Conservation (phyloP, 2,888 invertebrate genomes). For the Euzetes globulus region DNA sequence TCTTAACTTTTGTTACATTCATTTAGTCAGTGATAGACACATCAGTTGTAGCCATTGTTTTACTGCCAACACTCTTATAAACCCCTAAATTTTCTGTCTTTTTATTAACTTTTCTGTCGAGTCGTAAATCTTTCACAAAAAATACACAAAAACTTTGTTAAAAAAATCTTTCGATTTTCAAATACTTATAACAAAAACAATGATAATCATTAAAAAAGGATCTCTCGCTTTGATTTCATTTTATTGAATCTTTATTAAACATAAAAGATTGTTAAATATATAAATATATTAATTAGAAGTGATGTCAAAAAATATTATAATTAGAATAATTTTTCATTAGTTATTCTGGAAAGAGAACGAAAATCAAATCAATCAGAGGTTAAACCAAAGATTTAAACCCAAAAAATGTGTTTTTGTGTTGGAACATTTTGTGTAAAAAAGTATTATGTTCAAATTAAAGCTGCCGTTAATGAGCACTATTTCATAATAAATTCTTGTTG, state of each 20-base stretch:
- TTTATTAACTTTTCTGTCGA: background rate
- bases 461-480: constrained; percentile 3
- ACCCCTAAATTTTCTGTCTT: background rate
- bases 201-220: background rate
- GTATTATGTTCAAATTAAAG: background rate
- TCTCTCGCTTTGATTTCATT: too few relatives aligned
- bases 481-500: constrained; percentile 11
- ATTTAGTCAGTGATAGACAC: background rate
- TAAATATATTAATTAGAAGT: too few relatives aligned
- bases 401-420: background rate
- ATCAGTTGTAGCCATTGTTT: background rate
- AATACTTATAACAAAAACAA: background rate
- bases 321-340: too few relatives aligned
- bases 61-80: background rate
- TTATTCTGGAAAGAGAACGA: too few relatives aligned
- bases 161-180: background rate
- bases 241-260: too few relatives aligned
- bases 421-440: too few relatives aligned
- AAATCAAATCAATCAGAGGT: too few relatives aligned
- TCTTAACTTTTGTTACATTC: background rate
- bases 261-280: too few relatives aligned
- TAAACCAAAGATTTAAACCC: background rate
- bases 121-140: background rate
- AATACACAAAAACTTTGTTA: background rate
- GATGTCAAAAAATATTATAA: too few relatives aligned